Evolutionary conservation across 2,888 invertebrate species (phyloP).

Genomic region (Aphidoletes aphidimyza): DNA sequence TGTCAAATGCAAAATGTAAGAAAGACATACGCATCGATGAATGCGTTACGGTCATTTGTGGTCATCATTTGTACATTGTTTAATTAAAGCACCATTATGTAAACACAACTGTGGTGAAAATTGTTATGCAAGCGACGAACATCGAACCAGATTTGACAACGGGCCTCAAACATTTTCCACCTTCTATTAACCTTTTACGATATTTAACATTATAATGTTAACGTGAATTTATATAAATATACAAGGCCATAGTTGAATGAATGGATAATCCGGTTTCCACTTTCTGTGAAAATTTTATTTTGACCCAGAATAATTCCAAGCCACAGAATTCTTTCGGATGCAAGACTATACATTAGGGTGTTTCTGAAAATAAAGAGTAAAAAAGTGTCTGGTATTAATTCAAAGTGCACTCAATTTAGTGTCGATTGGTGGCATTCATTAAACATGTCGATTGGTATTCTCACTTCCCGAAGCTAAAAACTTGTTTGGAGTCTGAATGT

Average conservation of each 20-base stretch:
- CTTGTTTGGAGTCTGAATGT: no score
- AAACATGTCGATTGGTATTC: no score
- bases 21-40: background rate
- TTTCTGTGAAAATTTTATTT: background rate
- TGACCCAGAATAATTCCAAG: background rate
- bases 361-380: no score
- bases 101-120: background rate
- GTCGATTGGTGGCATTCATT: no score
- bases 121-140: background rate
- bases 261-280: background rate
- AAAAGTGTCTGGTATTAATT: no score
- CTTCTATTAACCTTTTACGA: background rate
- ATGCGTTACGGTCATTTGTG: background rate
- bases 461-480: no score
- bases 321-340: background rate
- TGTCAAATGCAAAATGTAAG: constrained; percentile 18
- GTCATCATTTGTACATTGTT: constrained; percentile 28
- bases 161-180: background rate
- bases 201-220: background rate
- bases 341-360: background rate
- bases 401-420: no score
- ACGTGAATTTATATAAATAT: no score
- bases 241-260: no score
- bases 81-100: constrained; percentile 11
- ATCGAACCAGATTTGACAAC: background rate